Evolutionary conservation across 2,888 invertebrate species (phyloP), one percentile per base, ranked within the genome.

Genomic region (Corythucha ciliata): DNA sequence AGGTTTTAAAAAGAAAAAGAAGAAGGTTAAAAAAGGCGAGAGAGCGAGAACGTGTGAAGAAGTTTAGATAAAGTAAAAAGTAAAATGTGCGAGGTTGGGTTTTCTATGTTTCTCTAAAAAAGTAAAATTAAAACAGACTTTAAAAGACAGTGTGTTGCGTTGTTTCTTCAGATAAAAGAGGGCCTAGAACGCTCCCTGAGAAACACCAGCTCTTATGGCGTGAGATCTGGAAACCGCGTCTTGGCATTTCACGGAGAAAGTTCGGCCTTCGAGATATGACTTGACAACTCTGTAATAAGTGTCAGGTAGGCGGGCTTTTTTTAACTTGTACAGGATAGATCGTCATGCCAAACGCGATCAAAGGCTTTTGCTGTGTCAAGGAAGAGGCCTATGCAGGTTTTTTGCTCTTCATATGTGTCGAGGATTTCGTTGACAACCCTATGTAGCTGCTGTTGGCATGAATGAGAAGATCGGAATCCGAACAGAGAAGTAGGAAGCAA

Each of bases 131-230:
- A n/a, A n/a, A n/a, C 45, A 45, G 45, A 32, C 33, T 33, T 21
- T n/a, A 18, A 22, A 21, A 22, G 16, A 34, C 45, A 22, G 21
- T 3, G 22, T 33, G n/a, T 21, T 21, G n/a, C 21, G 29, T 33
- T 8, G 22, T 22, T 33, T 25, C 32, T 14, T 45, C 33, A 34
- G 33, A 21, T 33, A 33, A 33, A 12, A 42, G 6, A 12, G 42
- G 42, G 27, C 42, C 42, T n/a, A 42, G 21, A 16, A 42, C 33
- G 29, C 45, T 45, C 45, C 33, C 33, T 45, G 45, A 14, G 45
- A 34, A 3, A 33, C 45, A 18, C 45, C 33, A 3, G 29, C 33
- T 21, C 7, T 21, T 5, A 45, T 33, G 12, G 2, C 1, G 45
- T 45, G 16, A 21, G 45, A 33, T 6, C 16, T 18, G 27, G 45